These are phyloP conservation scores for Lasioglossum baleicum DNA, from an alignment of 1,140 invertebrate species.

Conservation along the genomic window DNA sequence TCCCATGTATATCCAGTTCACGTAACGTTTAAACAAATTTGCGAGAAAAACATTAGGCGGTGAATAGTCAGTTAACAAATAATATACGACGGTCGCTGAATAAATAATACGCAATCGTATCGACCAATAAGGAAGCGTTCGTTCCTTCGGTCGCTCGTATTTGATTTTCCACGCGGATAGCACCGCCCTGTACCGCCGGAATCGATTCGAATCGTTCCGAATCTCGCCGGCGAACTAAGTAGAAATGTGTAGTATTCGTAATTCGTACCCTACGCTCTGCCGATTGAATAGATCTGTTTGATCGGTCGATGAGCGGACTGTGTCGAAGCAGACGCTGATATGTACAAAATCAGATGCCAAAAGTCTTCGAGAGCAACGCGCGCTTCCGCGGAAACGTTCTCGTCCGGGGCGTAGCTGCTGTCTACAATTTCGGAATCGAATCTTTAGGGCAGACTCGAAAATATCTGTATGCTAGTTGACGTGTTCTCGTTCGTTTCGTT, in stretches of 20 bases:
- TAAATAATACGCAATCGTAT: constrained; percentile 28
- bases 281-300: background rate
- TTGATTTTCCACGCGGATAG: too few relatives aligned
- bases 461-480: background rate
- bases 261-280: background rate
- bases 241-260: constrained; percentile 27
- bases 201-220: background rate
- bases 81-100: constrained; percentile 19
- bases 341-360: constrained; percentile 35
- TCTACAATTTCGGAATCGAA: background rate
- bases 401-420: constrained; percentile 17
- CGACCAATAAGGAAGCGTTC: background rate
- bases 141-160: background rate
- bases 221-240: constrained; percentile 5
- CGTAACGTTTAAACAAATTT: constrained; percentile 2
- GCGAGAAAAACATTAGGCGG: constrained; percentile 7
- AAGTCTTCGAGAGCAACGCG: constrained; percentile 9
- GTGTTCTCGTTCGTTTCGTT: constrained; percentile 5
- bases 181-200: too few relatives aligned
- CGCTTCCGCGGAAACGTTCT: constrained; percentile 1
- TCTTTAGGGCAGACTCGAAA: too few relatives aligned
- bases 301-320: background rate
- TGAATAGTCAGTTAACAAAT: constrained; percentile 1
- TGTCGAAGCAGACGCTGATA: constrained; percentile 16
- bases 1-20: background rate